A percentile compares a stretch with the other conserved stretches of the same genome.
Evolutionary conservation across 1,140 invertebrate species (phyloP).

Genomic region (Caenorhabditis elegans): WBcel235 BX284602.5:6451501-6452000

Average conservation of each 20-base stretch:
- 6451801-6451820: constrained; percentile 15
- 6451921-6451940: constrained; percentile 47
- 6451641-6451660: too few relatives aligned
- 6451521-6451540: too few relatives aligned
- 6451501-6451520: too few relatives aligned
- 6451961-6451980: constrained; percentile 20
- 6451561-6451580: too few relatives aligned
- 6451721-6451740: constrained; percentile 33
- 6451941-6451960: constrained; percentile 41
- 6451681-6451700: too few relatives aligned
- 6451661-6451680: too few relatives aligned
- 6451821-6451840: constrained; percentile 4
- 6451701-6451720: too few relatives aligned
- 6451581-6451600: too few relatives aligned
- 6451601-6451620: too few relatives aligned
- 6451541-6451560: too few relatives aligned
- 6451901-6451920: constrained; percentile 40
- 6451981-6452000: constrained; percentile 40
- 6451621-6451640: too few relatives aligned
- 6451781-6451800: constrained; percentile 31
- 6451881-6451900: constrained; percentile 40
- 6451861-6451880: constrained; percentile 12
- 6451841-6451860: background rate
- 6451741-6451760: constrained; percentile 43
- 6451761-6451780: constrained; percentile 46